Evolutionary conservation across 2,888 invertebrate genomes (phyloP), one percentile per base, ranked within the genome.

Genomic region (Phlogophora meticulosa): DNA sequence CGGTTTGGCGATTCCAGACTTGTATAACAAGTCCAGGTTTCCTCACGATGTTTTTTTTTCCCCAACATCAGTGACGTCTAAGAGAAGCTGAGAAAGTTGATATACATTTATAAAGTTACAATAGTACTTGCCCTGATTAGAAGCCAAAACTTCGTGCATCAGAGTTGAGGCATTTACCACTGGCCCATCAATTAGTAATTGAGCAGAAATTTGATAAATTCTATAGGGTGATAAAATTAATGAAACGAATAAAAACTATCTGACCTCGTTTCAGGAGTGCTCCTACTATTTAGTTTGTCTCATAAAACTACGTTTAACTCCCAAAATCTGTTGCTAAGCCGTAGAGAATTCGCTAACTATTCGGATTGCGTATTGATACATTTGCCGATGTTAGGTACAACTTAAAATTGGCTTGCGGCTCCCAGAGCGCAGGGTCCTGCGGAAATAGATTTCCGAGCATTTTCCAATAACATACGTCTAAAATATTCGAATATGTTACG

Each of bases 321-420:
- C 46, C 43, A 52, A 60, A 77, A 76, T 62, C 57, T 52, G 62
- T 73, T 74, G 57, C 56, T 62, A 65, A 60, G 65, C 70, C 56
- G 34, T 46, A 51, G 65, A 52, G 65, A 76, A 45, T 55, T 38
- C 62, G 36, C 45, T 58, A 69, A 77, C 73, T 74, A 69, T 74
- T 69, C 56, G 40, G 52, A 78, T 74, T 62, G 56, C 46, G 62
- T 78, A 75, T 71, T 67, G 75, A 71, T 67, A 62, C 63, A 71
- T 71, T 65, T 71, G 24, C 38, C 40, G 46, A 53, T 66, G 65
- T 43, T 60, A n/a, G n/a, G n/a, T n/a, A 69, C 43, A 65, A 79
- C 67, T 65, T 68, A 76, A 71, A 76, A 80, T 80, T 80, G 76
- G 65, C 45, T 76, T 59, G 76, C 62, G 65, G 55, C 59, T 70